phyloP scores from a whole-genome alignment of 2,113 vertebrate genomes.

The Thunnus maccoyii region DNA sequence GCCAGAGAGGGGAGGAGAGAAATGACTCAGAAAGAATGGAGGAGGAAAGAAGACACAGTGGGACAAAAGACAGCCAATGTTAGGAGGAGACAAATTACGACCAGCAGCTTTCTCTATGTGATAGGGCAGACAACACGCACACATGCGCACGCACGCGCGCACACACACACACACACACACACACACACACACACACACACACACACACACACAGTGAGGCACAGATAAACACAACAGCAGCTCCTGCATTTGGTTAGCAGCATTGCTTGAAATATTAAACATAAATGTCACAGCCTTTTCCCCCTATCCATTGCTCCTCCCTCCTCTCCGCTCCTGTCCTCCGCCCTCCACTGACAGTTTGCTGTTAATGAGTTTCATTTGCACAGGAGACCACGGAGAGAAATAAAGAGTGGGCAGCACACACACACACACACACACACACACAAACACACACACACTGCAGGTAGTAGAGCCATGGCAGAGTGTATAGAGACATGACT shows the following conservation, averaged over 20 bases:
- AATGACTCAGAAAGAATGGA: constrained; percentile 22
- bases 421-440: constrained; percentile 13
- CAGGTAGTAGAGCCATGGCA: constrained; percentile 52
- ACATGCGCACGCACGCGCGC: background rate
- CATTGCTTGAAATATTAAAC: constrained; percentile 68
- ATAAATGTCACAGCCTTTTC: constrained; percentile 62
- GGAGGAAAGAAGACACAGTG: constrained; percentile 28
- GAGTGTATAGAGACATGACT: constrained; percentile 38
- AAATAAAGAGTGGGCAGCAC: constrained; percentile 51
- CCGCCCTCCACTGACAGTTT: constrained; percentile 64
- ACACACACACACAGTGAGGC: background rate
- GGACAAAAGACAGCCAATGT: constrained; percentile 30
- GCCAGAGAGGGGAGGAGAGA: constrained; percentile 6
- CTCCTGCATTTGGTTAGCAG: constrained; percentile 28
- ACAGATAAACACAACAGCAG: constrained; percentile 32
- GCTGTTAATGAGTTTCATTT: constrained; percentile 75
- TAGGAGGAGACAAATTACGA: constrained; percentile 51
- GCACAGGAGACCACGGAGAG: constrained; percentile 52
- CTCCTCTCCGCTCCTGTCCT: constrained; percentile 24
- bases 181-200: constrained; percentile 6
- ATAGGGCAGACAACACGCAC: constrained; percentile 22
- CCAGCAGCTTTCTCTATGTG: constrained; percentile 41
- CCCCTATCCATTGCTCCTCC: constrained; percentile 35
- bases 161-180: background rate
- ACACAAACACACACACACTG: constrained; percentile 35